Conservation (phyloP, 2,113 vertebrate genomes). For the Danionella cerebrum region DNA sequence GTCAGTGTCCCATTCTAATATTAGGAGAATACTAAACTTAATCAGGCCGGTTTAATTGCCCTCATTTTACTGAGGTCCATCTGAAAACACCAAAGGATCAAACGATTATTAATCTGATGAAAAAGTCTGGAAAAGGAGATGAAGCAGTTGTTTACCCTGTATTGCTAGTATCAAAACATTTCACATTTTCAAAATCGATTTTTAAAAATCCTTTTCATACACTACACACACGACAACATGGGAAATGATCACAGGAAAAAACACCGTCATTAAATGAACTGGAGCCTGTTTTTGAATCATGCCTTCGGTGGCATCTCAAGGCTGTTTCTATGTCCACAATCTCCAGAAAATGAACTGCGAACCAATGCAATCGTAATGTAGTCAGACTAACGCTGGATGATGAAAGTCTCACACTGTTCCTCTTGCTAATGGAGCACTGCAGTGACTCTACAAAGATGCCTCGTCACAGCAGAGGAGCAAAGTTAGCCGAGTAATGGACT, state of each 20-base stretch:
- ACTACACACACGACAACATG: neutral
- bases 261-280: neutral
- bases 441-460: neutral
- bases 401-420: neutral
- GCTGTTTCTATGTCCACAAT: neutral
- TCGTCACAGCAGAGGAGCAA: neutral
- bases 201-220: neutral
- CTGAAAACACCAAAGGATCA: neutral
- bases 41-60: neutral
- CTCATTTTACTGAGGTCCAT: neutral
- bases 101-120: neutral
- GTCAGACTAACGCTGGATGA: neutral
- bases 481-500: neutral
- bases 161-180: slow-evolving; percentile 29
- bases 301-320: neutral
- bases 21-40: neutral
- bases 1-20: no score
- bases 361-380: neutral
- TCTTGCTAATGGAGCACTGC: neutral
- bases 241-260: neutral
- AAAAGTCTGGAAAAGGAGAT: slow-evolving; percentile 10
- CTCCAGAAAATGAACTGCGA: neutral
- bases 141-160: slow-evolving; percentile 32
- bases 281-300: neutral
- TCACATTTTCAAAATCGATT: slow-evolving; percentile 11